A percentile compares a stretch with the other conserved stretches of the same genome.
These are phyloP conservation scores for Meloidogyne hapla DNA, from an alignment of 1,140 invertebrate genomes.

Conservation along the genomic window DNA sequence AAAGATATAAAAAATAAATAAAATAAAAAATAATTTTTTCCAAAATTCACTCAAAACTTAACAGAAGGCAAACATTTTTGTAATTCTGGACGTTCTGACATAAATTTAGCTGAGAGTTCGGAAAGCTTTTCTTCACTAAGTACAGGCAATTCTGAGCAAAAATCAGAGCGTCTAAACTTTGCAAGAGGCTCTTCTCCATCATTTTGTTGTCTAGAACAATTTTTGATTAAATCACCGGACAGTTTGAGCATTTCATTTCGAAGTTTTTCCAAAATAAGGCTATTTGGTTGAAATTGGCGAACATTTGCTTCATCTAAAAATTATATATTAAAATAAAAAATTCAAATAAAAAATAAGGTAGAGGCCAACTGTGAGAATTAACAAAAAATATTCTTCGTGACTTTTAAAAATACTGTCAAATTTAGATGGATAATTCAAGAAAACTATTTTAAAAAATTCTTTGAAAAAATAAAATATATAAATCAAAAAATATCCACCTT, in stretches of 20 bases:
- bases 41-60: not conserved
- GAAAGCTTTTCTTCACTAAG: constrained; percentile 29
- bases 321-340: not conserved
- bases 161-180: constrained; percentile 11
- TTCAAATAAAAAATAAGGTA: too few species aligned
- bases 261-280: constrained; percentile 85
- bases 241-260: constrained; percentile 76
- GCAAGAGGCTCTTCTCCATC: constrained; percentile 1
- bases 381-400: too few species aligned
- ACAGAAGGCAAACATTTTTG: constrained; percentile 5
- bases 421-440: not conserved
- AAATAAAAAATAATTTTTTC: too few species aligned
- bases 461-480: not conserved
- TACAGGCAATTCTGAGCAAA: constrained; percentile 27
- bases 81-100: constrained; percentile 7
- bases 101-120: constrained; percentile 24
- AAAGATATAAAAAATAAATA: not conserved
- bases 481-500: constrained; percentile 62
- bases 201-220: not conserved
- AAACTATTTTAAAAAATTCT: not conserved
- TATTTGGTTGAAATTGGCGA: constrained; percentile 72
- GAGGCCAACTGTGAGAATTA: not conserved
- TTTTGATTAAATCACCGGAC: constrained; percentile 17
- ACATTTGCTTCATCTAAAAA: not conserved
- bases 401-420: not conserved